Conservation (phyloP, 2,797 vertebrate species). For the Chloroceryle inda region DNA sequence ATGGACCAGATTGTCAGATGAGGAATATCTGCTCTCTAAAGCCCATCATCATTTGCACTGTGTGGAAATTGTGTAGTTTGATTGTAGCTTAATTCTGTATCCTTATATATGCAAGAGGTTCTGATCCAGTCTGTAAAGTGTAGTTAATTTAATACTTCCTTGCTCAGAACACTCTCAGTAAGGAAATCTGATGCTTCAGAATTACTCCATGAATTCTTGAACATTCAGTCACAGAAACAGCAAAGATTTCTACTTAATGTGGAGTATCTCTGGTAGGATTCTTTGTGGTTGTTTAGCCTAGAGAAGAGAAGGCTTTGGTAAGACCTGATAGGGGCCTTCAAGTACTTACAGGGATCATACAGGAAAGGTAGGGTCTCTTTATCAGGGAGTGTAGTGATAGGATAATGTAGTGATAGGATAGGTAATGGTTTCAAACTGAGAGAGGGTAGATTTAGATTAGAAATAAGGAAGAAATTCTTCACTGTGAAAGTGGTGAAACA, state of each 20-base stretch:
- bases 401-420: too few species aligned
- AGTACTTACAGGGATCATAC: not conserved
- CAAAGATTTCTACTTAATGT: not conserved
- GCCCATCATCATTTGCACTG: not conserved
- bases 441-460: not conserved
- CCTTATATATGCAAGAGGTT: not conserved
- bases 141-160: not conserved
- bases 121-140: not conserved
- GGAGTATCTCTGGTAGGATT: not conserved
- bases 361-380: not conserved
- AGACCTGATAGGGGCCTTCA: not conserved
- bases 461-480: not conserved
- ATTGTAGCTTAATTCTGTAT: not conserved
- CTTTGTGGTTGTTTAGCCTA: not conserved
- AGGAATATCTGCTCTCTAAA: not conserved
- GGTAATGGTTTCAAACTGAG: not conserved
- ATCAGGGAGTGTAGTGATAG: not conserved
- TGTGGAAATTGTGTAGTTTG: not conserved
- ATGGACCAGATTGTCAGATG: not conserved
- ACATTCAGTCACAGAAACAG: not conserved
- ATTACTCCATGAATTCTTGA: not conserved
- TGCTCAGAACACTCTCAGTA: not conserved
- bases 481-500: not conserved
- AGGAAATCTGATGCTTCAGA: not conserved
- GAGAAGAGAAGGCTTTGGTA: not conserved